Evolutionary conservation across 2,113 vertebrate species (phyloP).

Genomic region (Bagarius yarrelli): DNA sequence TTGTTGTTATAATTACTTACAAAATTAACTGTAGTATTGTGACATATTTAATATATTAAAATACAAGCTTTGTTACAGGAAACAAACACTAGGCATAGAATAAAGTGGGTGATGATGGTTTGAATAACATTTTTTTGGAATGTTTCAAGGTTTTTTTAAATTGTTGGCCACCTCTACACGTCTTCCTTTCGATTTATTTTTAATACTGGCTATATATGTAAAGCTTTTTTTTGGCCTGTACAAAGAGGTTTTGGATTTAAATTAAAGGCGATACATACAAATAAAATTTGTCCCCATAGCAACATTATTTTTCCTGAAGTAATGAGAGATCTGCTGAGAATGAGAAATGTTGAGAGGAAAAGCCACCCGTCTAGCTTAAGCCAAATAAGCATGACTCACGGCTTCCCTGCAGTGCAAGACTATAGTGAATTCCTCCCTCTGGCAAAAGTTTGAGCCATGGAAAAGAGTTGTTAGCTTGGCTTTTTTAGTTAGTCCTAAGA

Average conservation of each 20-base stretch:
- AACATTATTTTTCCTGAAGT: conserved; percentile 42
- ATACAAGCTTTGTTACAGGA: neutral
- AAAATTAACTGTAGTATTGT: neutral
- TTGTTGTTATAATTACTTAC: neutral
- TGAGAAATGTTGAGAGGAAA: conserved; percentile 43
- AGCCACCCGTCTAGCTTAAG: conserved; percentile 36
- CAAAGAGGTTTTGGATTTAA: conserved; percentile 41
- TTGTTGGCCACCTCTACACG: conserved; percentile 2
- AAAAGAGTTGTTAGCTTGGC: conserved; percentile 30
- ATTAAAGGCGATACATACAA: conserved; percentile 45
- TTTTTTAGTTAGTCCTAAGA: conserved; percentile 28
- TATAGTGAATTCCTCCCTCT: conserved; percentile 37
- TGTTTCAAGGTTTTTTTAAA: conserved; percentile 29
- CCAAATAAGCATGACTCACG: conserved; percentile 52
- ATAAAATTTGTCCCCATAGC: conserved; percentile 40
- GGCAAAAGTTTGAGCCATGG: conserved; percentile 11
- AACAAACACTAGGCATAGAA: neutral
- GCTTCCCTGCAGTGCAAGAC: conserved; percentile 49
- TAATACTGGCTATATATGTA: conserved; percentile 43
- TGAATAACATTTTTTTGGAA: conserved; percentile 38
- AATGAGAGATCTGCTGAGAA: conserved; percentile 39
- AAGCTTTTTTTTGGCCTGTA: conserved; percentile 22
- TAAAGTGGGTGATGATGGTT: conserved; percentile 22
- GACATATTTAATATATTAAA: neutral
- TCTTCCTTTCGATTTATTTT: conserved; percentile 38